Percentiles rank a stretch among this genome's conserved stretches.
Conservation (phyloP, 2,888 invertebrate species). For the Diaperis boleti region DNA sequence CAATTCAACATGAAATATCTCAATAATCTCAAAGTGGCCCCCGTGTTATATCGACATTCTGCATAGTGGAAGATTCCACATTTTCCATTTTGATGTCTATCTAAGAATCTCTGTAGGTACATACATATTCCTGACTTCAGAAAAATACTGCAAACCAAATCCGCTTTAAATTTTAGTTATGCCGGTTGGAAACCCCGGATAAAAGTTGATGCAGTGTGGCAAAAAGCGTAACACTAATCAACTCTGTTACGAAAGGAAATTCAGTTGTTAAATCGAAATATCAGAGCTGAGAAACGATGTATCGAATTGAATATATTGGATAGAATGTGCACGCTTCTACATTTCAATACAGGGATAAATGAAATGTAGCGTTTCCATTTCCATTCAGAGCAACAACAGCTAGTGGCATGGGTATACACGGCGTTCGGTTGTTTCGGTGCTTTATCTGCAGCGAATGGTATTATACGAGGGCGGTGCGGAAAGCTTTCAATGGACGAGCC, state of each 20-base stretch:
- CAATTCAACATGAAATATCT: no score
- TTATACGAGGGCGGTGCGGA: no score
- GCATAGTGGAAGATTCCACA: no score
- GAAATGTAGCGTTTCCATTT: constrained; percentile 50
- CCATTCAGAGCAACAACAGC: constrained; percentile 40
- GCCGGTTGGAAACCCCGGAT: neutral
- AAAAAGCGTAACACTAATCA: constrained; percentile 28
- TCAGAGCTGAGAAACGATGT: constrained; percentile 41
- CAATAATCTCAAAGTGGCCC: no score
- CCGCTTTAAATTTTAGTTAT: neutral
- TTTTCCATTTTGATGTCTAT: no score
- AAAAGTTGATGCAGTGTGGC: constrained; percentile 2
- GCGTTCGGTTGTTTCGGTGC: constrained; percentile 1
- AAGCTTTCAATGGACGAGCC: no score
- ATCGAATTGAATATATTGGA: constrained; percentile 40
- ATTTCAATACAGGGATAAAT: constrained; percentile 47
- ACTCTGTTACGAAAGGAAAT: constrained; percentile 22
- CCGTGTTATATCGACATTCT: no score
- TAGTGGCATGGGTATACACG: constrained; percentile 13
- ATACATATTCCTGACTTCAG: neutral
- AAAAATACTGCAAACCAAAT: neutral
- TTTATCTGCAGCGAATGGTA: no score
- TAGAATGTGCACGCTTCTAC: constrained; percentile 41
- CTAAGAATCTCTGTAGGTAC: no score
- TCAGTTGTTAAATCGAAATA: constrained; percentile 36